A percentile compares a stretch with the other conserved stretches of the same genome.
phyloP scores from a whole-genome alignment of 2,797 vertebrate species.

The Bryconaethiops microstoma region DNA sequence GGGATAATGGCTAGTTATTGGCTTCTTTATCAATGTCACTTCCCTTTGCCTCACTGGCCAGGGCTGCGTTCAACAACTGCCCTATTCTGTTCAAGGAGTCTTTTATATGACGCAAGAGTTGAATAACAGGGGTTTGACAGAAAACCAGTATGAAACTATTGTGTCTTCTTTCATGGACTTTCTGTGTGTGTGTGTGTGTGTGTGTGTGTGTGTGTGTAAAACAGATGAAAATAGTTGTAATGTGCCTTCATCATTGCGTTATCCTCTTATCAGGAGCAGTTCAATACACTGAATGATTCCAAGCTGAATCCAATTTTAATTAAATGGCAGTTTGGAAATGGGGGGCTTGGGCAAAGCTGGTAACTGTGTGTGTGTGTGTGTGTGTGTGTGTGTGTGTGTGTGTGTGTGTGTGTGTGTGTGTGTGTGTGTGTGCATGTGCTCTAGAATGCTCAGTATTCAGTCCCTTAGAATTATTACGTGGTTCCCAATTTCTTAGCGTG shows the following conservation, averaged over 20 bases:
- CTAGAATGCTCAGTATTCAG: too few relatives aligned
- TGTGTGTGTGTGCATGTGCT: background rate
- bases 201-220: background rate
- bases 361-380: constrained; percentile 28
- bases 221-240: constrained; percentile 16
- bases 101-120: background rate
- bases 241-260: constrained; percentile 32
- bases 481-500: background rate
- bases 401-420: constrained; percentile 34
- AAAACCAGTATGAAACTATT: constrained; percentile 7
- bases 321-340: constrained; percentile 49
- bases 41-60: constrained; percentile 36
- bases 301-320: constrained; percentile 56
- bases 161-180: background rate
- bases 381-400: constrained; percentile 22
- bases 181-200: too few relatives aligned
- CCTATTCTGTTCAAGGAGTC: background rate
- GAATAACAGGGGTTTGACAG: background rate
- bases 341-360: constrained; percentile 39
- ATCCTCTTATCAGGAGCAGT: constrained; percentile 31
- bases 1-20: constrained; percentile 46
- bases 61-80: constrained; percentile 2
- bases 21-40: constrained; percentile 47
- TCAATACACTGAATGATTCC: constrained; percentile 41
- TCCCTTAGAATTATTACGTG: too few relatives aligned